Evolutionary conservation across 2,113 vertebrate genomes (phyloP).

Genomic region (Rhabdomys dilectus): DNA sequence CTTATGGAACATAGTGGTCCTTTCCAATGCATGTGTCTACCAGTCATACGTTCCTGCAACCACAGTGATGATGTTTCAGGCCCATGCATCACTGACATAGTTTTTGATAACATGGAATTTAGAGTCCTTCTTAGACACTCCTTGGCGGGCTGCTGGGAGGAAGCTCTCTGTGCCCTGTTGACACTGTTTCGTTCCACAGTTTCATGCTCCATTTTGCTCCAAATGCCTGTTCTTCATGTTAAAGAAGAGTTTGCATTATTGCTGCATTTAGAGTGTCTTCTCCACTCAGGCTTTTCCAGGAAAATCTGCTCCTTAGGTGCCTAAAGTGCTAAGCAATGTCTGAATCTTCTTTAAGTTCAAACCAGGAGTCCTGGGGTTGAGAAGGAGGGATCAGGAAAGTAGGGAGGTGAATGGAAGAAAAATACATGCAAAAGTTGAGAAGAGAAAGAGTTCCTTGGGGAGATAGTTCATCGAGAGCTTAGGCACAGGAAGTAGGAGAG

Average conservation of each 20-base stretch:
- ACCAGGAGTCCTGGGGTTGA: not conserved
- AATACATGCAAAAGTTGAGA: not conserved
- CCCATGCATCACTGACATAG: not conserved
- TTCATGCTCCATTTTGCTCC: not conserved
- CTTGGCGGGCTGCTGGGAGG: not conserved
- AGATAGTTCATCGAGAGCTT: not conserved
- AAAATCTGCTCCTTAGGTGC: not conserved
- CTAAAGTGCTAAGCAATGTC: not conserved
- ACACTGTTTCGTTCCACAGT: accelerated
- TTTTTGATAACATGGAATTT: not conserved
- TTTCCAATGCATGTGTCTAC: not conserved
- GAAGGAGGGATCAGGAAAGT: not conserved
- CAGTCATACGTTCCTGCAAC: not conserved
- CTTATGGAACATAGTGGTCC: not conserved
- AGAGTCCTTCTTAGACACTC: not conserved
- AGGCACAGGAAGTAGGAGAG: not conserved
- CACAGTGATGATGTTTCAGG: not conserved
- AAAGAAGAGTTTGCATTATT: accelerated
- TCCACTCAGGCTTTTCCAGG: not conserved
- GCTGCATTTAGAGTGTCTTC: not conserved
- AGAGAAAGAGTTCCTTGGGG: not conserved
- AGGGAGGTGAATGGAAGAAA: not conserved
- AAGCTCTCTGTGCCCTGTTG: not conserved
- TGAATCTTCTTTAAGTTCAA: not conserved
- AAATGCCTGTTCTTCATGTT: not conserved